phyloP scores from a whole-genome alignment of 2,113 vertebrate genomes.

The Zosterops lateralis region DNA sequence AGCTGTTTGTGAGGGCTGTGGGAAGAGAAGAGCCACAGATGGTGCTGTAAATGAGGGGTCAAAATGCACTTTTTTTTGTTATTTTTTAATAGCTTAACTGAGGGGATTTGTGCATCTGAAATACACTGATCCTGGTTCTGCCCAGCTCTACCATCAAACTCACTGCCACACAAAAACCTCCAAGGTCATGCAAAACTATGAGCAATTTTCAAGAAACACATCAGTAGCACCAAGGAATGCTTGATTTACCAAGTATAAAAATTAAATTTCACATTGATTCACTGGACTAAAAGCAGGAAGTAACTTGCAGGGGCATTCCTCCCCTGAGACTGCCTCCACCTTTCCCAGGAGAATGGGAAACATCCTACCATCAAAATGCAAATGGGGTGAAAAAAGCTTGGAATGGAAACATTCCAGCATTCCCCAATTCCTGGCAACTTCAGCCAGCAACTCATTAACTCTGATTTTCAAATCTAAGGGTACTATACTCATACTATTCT shows the following conservation, averaged over 20 bases:
- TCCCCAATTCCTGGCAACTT: background rate
- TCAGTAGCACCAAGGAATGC: background rate
- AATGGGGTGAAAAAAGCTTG: background rate
- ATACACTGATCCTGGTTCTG: background rate
- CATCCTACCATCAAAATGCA: background rate
- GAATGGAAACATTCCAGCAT: background rate
- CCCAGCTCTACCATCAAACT: background rate
- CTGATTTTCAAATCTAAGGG: background rate
- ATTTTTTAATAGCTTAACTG: background rate
- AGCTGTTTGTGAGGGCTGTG: conserved; percentile 43
- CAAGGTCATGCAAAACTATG: background rate
- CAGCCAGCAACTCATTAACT: background rate
- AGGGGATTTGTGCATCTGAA: background rate
- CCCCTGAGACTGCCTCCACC: background rate
- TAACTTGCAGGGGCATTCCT: background rate
- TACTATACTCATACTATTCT: background rate
- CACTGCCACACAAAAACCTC: background rate
- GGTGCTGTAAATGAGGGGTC: background rate
- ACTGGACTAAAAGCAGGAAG: background rate
- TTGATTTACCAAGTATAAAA: background rate
- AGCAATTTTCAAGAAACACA: background rate
- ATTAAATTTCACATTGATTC: background rate
- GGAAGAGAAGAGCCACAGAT: conserved; percentile 7
- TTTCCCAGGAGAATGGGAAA: background rate
- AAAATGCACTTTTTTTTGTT: background rate